A percentile compares a stretch with the other conserved stretches of the same genome.
Conservation (phyloP, 2,797 vertebrate species). For the Clamator glandarius region DNA sequence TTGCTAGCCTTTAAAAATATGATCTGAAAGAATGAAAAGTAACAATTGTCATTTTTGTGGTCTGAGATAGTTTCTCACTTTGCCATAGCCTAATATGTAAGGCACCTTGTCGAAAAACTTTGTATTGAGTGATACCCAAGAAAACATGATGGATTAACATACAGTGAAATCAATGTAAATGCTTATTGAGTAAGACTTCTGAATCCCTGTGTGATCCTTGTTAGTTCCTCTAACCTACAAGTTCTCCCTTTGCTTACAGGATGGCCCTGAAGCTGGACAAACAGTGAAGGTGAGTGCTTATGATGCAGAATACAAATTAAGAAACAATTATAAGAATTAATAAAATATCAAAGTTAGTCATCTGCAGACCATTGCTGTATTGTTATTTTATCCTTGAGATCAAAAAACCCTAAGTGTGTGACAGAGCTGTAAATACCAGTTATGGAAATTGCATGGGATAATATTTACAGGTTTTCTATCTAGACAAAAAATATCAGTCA, state of each 20-base stretch:
- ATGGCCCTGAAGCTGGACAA: slow-evolving; percentile 92
- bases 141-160: slow-evolving; percentile 58
- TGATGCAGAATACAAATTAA: slow-evolving; percentile 76
- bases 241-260: slow-evolving; percentile 81
- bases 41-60: not conserved
- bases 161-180: slow-evolving; percentile 77
- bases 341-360: slow-evolving; percentile 65
- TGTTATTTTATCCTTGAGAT: slow-evolving; percentile 61
- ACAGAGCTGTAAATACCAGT: slow-evolving; percentile 57
- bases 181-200: slow-evolving; percentile 78
- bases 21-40: slow-evolving; percentile 43
- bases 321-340: slow-evolving; percentile 67
- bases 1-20: slow-evolving; percentile 53
- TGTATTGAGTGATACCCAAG: not conserved
- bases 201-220: slow-evolving; percentile 69
- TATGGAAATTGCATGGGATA: slow-evolving; percentile 40
- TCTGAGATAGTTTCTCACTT: slow-evolving; percentile 38
- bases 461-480: slow-evolving; percentile 50
- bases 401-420: slow-evolving; percentile 43
- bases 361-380: slow-evolving; percentile 47
- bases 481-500: not conserved
- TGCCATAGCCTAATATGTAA: slow-evolving; percentile 17
- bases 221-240: slow-evolving; percentile 30
- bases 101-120: not conserved
- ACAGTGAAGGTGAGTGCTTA: slow-evolving; percentile 93